These are phyloP conservation scores for Polylopha cassiicola DNA, from an alignment of 2,888 invertebrate genomes.

Conservation along the genomic window DNA sequence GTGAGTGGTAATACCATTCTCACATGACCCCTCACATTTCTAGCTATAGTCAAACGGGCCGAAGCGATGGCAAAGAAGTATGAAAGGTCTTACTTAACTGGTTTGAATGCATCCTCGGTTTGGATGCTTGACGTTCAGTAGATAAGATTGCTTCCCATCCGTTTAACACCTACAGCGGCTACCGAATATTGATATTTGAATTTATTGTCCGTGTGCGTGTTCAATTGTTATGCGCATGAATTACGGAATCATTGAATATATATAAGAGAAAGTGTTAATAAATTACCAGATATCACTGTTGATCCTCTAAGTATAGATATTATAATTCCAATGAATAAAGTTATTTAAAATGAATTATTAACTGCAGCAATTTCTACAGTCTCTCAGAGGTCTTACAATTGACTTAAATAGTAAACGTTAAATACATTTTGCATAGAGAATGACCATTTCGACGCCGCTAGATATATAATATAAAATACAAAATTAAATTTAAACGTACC, in stretches of 20 bases:
- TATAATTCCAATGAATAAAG: too few species aligned
- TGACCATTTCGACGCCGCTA: too few species aligned
- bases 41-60: slow-evolving; percentile 29
- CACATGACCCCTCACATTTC: slow-evolving; percentile 38
- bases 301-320: too few species aligned
- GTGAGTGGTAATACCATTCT: slow-evolving; percentile 51
- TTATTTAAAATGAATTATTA: too few species aligned
- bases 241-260: background rate
- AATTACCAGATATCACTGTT: too few species aligned
- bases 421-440: too few species aligned
- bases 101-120: slow-evolving; percentile 40
- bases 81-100: slow-evolving; percentile 36
- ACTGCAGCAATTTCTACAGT: too few species aligned
- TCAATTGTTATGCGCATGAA: slow-evolving; percentile 1
- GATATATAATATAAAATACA: too few species aligned
- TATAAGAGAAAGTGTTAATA: slow-evolving; percentile 3
- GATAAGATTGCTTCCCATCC: slow-evolving; percentile 56
- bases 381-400: too few species aligned
- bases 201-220: slow-evolving; percentile 27
- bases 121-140: slow-evolving; percentile 48
- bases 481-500: too few species aligned
- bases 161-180: slow-evolving; percentile 62
- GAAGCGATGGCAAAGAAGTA: slow-evolving; percentile 27
- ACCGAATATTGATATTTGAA: slow-evolving; percentile 45
- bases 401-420: too few species aligned